These are phyloP conservation scores for Gambusia yucatana DNA, from an alignment of 2,797 vertebrate species.

Conservation along the genomic window DNA sequence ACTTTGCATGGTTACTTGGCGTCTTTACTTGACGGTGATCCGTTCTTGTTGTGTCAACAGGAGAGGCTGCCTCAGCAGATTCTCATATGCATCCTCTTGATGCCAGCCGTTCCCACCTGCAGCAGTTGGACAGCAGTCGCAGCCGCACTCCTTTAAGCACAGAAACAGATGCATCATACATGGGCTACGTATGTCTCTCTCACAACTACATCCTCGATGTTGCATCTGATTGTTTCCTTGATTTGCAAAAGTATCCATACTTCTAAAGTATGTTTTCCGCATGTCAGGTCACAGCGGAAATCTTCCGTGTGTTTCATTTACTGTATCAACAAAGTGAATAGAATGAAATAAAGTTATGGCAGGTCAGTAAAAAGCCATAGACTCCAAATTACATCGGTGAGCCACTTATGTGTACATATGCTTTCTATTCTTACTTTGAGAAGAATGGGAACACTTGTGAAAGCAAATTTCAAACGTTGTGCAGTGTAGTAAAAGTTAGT, in stretches of 20 bases:
- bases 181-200: constrained; percentile 88
- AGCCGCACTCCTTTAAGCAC: constrained; percentile 89
- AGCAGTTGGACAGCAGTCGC: constrained; percentile 85
- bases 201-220: neutral
- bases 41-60: constrained; percentile 66
- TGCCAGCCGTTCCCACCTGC: constrained; percentile 86
- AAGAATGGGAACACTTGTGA: neutral
- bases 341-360: neutral
- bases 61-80: constrained; percentile 82
- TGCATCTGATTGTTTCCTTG: neutral
- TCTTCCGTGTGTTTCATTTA: neutral
- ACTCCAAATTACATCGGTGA: no score
- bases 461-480: neutral
- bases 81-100: constrained; percentile 86
- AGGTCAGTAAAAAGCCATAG: no score
- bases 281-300: neutral
- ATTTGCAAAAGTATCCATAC: neutral
- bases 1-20: neutral
- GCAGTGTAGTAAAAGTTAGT: neutral
- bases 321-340: neutral
- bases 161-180: constrained; percentile 89
- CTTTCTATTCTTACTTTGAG: neutral
- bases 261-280: neutral
- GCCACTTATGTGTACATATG: no score
- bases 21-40: constrained; percentile 12